phyloP scores from a whole-genome alignment of 1,140 invertebrate genomes.

The Megalonaias nervosa region DNA sequence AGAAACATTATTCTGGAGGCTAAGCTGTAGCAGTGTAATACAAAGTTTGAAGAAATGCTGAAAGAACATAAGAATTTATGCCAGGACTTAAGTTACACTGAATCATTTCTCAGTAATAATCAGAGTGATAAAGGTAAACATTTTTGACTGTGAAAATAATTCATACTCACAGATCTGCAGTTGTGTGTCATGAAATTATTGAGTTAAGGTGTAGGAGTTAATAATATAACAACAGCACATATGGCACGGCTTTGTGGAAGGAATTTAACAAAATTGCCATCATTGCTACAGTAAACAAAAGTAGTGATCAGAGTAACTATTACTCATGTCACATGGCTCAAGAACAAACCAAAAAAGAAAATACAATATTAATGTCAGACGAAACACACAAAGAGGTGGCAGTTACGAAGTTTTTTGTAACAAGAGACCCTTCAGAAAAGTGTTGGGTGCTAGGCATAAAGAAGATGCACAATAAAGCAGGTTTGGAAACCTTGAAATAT shows the following conservation, averaged over 20 bases:
- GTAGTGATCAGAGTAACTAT: constrained; percentile 20
- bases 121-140: not conserved
- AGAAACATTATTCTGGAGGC: not conserved
- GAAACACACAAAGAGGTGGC: constrained; percentile 27
- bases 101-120: constrained; percentile 9
- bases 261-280: constrained; percentile 12
- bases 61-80: constrained; percentile 13
- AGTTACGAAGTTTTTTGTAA: constrained; percentile 21
- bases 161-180: constrained; percentile 7
- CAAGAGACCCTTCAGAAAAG: constrained; percentile 19
- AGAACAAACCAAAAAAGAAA: constrained; percentile 6
- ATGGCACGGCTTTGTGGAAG: constrained; percentile 20
- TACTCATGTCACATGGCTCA: constrained; percentile 18
- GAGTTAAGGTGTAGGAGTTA: constrained; percentile 22
- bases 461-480: constrained; percentile 28
- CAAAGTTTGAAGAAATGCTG: too few species aligned
- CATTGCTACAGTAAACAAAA: constrained; percentile 16
- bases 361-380: constrained; percentile 34
- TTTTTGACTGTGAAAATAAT: constrained; percentile 1
- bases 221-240: constrained; percentile 26
- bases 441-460: constrained; percentile 30
- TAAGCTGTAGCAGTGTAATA: not conserved
- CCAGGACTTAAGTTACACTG: constrained; percentile 6
- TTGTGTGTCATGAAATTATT: constrained; percentile 30
- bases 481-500: constrained; percentile 14